These are phyloP conservation scores for Saccopteryx bilineata DNA, from an alignment of 2,113 vertebrate species.

Conservation along the genomic window DNA sequence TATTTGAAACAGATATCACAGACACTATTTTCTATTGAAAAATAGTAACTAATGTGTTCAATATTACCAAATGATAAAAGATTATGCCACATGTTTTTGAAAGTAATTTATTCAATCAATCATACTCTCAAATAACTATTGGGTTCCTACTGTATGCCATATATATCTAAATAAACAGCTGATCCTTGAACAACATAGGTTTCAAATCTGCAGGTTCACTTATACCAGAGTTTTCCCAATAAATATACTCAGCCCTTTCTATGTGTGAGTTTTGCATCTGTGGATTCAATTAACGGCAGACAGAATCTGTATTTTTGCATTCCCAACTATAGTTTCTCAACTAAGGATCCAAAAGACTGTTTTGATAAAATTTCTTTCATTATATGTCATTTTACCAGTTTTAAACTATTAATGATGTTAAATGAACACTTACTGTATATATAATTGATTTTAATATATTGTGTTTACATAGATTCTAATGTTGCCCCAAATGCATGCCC, in stretches of 20 bases:
- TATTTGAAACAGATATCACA: neutral
- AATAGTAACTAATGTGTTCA: neutral
- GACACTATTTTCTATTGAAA: neutral
- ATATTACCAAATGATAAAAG: neutral
- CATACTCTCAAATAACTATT: neutral
- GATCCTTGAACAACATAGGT: neutral
- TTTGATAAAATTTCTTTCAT: neutral
- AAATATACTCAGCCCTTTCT: neutral
- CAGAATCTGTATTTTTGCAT: neutral
- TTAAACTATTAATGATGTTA: neutral
- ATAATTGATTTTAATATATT: no score
- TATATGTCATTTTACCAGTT: neutral
- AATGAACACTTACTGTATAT: neutral
- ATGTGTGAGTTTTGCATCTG: neutral
- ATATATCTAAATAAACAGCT: neutral
- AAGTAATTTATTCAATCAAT: neutral
- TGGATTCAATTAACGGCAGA: neutral
- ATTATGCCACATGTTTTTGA: neutral
- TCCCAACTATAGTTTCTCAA: neutral
- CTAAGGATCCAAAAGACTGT: neutral
- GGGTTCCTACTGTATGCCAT: neutral
- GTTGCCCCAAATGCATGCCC: no score
- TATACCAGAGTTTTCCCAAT: neutral
- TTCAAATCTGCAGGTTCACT: neutral
- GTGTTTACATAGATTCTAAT: no score